These are phyloP conservation scores for Pachycephala philippinensis DNA, from an alignment of 2,113 vertebrate species.

Conservation along the genomic window DNA sequence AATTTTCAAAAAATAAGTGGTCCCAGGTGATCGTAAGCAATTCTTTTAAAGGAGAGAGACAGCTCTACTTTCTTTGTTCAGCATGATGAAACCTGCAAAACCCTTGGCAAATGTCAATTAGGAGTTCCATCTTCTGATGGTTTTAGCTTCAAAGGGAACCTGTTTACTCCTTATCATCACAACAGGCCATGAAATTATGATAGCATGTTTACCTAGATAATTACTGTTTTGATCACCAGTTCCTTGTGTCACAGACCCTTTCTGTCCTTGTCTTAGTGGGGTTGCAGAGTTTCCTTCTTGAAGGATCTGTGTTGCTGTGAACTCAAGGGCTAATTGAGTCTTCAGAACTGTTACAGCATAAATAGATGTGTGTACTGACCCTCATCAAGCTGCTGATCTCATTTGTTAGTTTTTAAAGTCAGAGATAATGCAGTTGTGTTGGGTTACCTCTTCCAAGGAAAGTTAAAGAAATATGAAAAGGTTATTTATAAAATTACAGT, in stretches of 20 bases:
- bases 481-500: background rate
- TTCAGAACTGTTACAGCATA: background rate
- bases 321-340: background rate
- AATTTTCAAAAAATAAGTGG: background rate
- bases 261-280: background rate
- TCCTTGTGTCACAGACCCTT: background rate
- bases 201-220: background rate
- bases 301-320: background rate
- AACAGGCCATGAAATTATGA: background rate
- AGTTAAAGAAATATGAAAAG: background rate
- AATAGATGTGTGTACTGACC: background rate
- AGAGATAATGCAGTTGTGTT: background rate
- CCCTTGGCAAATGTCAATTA: background rate
- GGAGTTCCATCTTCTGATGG: background rate
- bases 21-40: fast-evolving
- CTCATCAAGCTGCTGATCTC: background rate
- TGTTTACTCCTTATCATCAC: background rate
- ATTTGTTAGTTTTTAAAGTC: background rate
- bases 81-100: background rate
- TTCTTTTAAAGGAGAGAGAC: background rate
- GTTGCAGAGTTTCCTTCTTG: background rate
- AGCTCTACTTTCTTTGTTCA: background rate
- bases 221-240: background rate
- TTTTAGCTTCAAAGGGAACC: background rate
- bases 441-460: background rate